Evolutionary conservation across 2,888 invertebrate species (phyloP), one percentile per base, ranked within the genome.

Genomic region (Pyrgus malvae): DNA sequence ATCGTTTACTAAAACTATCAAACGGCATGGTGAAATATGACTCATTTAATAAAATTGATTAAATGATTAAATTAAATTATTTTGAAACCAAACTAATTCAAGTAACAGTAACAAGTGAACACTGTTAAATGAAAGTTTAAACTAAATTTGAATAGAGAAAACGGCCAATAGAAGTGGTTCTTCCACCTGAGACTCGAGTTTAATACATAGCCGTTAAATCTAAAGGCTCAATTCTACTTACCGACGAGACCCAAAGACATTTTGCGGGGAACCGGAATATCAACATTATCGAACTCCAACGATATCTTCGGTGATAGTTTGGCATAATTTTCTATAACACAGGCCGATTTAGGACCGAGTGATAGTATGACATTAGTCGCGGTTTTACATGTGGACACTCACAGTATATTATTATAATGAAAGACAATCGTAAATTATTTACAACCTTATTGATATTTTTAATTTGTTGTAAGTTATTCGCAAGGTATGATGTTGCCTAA

Each of bases 241-340:
- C 23, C 50, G 17, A 29, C 33, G 21, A n/a, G 33, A 35, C 48
- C 25, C 16, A 6, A 11, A 41, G 40, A 33, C 31, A 41, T 49
- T 46, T 21, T 23, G 49, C 49, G 49, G 50, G 12, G 7, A 41
- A 35, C 33, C 42, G 7, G 31, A 17, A 33, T 7, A 25, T 42
- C 33, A 35, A 31, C 33, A 42, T 42, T 23, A 33, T 41, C 27
- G 6, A 42, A 49, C 37, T 48, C 16, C 12, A 29, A 9, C 50
- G 50, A 23, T 50, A 25, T 42, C 33, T 42, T 35, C n/a, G 17
- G 17, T 16, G 25, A 25, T 42, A 50, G 50, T 50, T 50, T 42
- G 50, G 9, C 21, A 35, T 42, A 33, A 29, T 49, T 42, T 40
- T 42, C 42, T 8, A 25, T 42, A 17, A 41, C 11, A 14, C 7